phyloP scores from a whole-genome alignment of 2,113 vertebrate genomes.

The Gymnogyps californianus region DNA sequence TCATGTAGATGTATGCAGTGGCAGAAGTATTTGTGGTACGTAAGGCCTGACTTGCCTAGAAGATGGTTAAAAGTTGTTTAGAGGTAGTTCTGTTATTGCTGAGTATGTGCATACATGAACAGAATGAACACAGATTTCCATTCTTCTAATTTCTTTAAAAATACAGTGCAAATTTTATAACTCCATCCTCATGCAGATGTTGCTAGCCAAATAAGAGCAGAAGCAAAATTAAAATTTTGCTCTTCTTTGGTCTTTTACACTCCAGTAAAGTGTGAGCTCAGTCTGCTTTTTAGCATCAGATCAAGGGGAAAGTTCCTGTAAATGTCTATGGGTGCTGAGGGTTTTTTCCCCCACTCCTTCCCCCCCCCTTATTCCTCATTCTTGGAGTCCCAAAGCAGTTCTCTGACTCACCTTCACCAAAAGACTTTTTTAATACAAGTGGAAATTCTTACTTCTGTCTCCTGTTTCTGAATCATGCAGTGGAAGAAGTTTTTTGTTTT shows the following conservation, averaged over 20 bases:
- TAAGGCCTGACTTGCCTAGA: not conserved
- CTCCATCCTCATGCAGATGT: not conserved
- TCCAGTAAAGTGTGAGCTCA: not conserved
- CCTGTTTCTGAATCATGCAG: rapidly evolving
- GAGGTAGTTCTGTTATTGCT: not conserved
- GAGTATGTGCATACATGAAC: not conserved
- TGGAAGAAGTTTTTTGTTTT: not conserved
- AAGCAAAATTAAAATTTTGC: not conserved
- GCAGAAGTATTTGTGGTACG: rapidly evolving
- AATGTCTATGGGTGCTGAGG: not conserved
- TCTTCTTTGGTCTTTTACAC: not conserved
- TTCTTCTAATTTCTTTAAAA: not conserved
- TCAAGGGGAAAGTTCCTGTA: not conserved
- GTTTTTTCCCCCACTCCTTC: rapidly evolving
- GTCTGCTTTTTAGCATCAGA: not conserved
- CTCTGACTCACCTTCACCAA: not conserved
- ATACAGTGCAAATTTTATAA: not conserved
- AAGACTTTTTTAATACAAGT: not conserved
- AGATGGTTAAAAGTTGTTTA: not conserved
- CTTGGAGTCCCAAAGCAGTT: not conserved
- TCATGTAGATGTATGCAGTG: not conserved
- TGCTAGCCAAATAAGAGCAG: not conserved
- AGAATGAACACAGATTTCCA: not conserved
- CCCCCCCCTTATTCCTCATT: not conserved
- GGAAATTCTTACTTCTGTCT: not conserved